Conservation (phyloP, 2,113 vertebrate genomes). For the Centropus bengalensis region DNA sequence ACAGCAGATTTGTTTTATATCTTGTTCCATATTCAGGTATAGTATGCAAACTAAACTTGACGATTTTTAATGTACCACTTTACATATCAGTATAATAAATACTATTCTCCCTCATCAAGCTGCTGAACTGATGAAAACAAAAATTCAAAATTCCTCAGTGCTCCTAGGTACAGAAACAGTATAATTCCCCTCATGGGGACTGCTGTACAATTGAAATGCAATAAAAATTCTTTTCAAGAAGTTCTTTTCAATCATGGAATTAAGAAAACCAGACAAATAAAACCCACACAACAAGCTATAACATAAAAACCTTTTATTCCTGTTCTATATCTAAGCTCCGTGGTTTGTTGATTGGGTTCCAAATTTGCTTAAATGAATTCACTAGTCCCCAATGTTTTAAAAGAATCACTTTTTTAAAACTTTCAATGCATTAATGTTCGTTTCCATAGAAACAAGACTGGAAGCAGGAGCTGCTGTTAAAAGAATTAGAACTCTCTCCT, state of each 20-base stretch:
- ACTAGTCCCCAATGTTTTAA: conserved; percentile 18
- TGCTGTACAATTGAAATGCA: neutral
- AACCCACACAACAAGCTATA: neutral
- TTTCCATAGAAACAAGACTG: conserved; percentile 64
- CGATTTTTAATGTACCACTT: neutral
- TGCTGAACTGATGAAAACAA: neutral
- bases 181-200: neutral
- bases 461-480: neutral
- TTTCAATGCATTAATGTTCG: conserved; percentile 23
- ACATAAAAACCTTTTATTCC: neutral
- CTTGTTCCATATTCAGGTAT: neutral
- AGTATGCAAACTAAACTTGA: neutral
- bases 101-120: neutral
- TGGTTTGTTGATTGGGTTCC: neutral
- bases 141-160: neutral
- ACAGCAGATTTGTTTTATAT: neutral
- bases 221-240: neutral
- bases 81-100: neutral
- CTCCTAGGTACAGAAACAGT: neutral
- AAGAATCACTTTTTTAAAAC: conserved; percentile 20
- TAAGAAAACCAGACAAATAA: conserved; percentile 16
- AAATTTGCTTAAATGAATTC: conserved; percentile 31
- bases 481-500: conserved; percentile 1
- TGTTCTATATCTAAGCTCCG: neutral
- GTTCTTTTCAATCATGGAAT: neutral